Evolutionary conservation across 2,113 vertebrate species (phyloP).

Genomic region (Orycteropus afer): DNA sequence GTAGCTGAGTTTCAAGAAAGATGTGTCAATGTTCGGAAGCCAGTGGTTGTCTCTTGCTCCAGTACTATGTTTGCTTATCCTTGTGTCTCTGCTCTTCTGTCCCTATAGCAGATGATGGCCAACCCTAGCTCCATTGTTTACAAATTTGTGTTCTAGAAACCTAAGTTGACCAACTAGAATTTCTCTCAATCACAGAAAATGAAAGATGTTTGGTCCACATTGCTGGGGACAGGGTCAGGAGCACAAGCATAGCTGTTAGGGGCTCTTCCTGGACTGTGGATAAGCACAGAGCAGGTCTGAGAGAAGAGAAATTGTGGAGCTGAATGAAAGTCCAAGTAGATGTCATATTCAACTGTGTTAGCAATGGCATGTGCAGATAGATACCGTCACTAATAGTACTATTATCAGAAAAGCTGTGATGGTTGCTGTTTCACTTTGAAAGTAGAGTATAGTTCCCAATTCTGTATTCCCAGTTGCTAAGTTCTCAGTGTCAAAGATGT

Average conservation of each 20-base stretch:
- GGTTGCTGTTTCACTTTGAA: background rate
- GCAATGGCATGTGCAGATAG: background rate
- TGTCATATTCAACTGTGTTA: background rate
- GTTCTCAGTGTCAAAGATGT: background rate
- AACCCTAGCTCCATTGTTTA: background rate
- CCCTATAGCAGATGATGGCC: background rate
- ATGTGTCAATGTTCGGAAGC: background rate
- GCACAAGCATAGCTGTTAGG: background rate
- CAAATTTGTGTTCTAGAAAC: background rate
- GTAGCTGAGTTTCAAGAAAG: background rate
- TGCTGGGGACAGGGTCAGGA: background rate
- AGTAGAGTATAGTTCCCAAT: background rate
- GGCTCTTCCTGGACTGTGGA: background rate
- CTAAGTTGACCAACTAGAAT: background rate
- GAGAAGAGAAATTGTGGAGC: background rate
- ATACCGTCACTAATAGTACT: background rate
- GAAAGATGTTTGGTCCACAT: background rate
- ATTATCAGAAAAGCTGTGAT: background rate
- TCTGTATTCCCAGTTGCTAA: background rate
- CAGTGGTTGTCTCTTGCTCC: background rate
- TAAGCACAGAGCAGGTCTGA: background rate
- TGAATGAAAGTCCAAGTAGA: background rate
- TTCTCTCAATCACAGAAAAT: background rate
- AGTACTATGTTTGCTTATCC: background rate
- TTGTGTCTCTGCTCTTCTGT: background rate